Base-by-base conservation (phyloP, 2,888 invertebrate species). In the Epinotia demarniana region DNA sequence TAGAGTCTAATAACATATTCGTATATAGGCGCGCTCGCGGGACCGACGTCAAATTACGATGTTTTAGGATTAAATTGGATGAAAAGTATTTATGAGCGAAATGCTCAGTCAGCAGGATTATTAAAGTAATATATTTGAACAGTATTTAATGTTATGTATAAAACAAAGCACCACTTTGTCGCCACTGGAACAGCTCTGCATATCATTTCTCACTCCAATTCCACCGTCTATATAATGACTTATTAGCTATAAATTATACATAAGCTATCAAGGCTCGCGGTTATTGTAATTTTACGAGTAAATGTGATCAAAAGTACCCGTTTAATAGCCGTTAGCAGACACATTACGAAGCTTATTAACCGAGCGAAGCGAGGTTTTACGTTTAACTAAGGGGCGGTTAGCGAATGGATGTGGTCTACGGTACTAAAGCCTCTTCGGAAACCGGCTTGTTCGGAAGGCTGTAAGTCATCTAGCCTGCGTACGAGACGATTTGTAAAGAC, bases 201-300 rank as follows among this genome's bases (percentile, higher is more conserved):
- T 67, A 62, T 66, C 66, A 61, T 66, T 75, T 75, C 75, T 75
- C 75, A 75, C 75, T 66, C 71, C 75, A 75, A 71, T 71, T 66
- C 49, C 33, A 12, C 57, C 62, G 75, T 49, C 71, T 46, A n/a
- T n/a, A n/a, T n/a, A 66, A 9, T 60, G n/a, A 60, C 13, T 71
- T 71, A 67, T 71, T 75, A 75, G 69, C 70, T 75, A 49, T 49
- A 16, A 3, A 13, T 27, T 27, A 27, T 27, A 27, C 23, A 27
- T 27, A 27, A 27, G 23, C 23, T 3, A 27, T 27, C 23, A 27
- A 27, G 23, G 23, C 23, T 27, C 23, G 23, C 23, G 23, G 23
- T 27, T 27, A 27, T 27, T 27, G 23, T 27, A 27, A 27, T 43
- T 43, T 43, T 13, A 5, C 4, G 16, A 49, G 16, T 16, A 49